Evolutionary conservation across 2,113 vertebrate species (phyloP), one percentile per base, ranked within the genome.

Genomic region (Piprites chloris): DNA sequence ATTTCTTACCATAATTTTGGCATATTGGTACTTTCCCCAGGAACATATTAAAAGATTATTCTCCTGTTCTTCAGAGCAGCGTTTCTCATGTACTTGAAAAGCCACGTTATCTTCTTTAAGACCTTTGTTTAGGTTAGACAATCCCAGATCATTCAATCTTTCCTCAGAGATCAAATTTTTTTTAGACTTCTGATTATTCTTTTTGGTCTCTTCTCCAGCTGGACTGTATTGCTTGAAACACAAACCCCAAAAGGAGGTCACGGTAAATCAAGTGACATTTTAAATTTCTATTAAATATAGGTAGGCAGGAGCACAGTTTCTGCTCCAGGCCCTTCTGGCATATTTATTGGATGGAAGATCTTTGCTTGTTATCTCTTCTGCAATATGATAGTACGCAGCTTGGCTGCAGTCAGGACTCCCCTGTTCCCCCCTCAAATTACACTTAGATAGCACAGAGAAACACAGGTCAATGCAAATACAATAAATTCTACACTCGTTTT

Each of bases 241-340:
- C 47, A 93, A 63, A 52, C 30, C 81, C 26, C 69, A 37, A 59
- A 68, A 16, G 5, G 55, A 95, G 47, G 77, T 91, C 66, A 89
- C 52, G 67, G 56, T 87, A 96, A 95, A 95, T 95, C 73, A 95
- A 94, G 55, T 55, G 59, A 63, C 67, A 67, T 92, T 92, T 95
- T 50, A 91, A 89, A 80, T 30, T 93, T 87, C 68, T 81, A 46
- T 96, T 91, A 91, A 86, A 87, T 67, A 89, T 33, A 89, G 77
- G 85, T 72, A 94, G 68, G 52, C 73, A 87, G 84, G 33, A 94
- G 77, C 47, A 71, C 50, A 72, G 79, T 91, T 91, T 81, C 89
- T 89, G 80, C 65, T 95, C 47, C 61, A 82, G 62, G 82, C 53
- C 56, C 11, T 76, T 85, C 71, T 78, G 74, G 86, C 32, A 18